Conservation (phyloP, 1,140 invertebrate genomes). For the Trichomalopsis sarcophagae region DNA sequence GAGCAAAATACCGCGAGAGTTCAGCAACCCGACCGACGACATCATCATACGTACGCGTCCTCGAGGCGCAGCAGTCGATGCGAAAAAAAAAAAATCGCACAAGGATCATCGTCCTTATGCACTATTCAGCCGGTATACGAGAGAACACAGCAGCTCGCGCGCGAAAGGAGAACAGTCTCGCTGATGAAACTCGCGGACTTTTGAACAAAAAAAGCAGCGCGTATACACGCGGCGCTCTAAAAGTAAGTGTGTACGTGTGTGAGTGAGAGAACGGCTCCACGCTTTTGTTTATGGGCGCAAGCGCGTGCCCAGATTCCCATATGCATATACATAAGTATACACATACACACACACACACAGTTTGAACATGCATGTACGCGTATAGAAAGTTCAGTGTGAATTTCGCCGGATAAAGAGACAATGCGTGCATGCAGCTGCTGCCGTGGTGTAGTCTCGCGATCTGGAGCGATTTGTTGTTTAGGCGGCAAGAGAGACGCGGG, state of each 20-base stretch:
- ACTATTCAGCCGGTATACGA: neutral
- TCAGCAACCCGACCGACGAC: no score
- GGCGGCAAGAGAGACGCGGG: neutral
- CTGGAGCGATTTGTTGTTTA: conserved; percentile 25
- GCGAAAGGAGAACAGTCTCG: conserved; percentile 26
- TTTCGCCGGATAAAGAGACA: conserved; percentile 33
- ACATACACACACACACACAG: neutral
- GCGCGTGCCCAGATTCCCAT: conserved; percentile 28
- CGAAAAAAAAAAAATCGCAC: neutral
- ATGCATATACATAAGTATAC: neutral
- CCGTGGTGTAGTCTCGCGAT: conserved; percentile 4
- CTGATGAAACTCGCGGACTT: conserved; percentile 26
- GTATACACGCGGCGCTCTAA: neutral
- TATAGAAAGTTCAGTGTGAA: conserved; percentile 46
- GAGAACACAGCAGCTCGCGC: neutral
- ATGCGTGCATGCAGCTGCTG: conserved; percentile 18
- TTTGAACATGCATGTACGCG: neutral
- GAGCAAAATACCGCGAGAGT: no score
- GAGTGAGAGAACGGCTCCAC: neutral
- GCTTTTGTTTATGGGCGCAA: conserved; percentile 27
- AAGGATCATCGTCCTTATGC: neutral
- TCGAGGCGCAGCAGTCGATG: no score
- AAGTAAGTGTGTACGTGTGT: neutral
- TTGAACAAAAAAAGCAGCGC: neutral
- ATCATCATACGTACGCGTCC: no score